Base-by-base conservation (phyloP, 2,888 invertebrate genomes). In the Hirtodrosophila cameraria region DNA sequence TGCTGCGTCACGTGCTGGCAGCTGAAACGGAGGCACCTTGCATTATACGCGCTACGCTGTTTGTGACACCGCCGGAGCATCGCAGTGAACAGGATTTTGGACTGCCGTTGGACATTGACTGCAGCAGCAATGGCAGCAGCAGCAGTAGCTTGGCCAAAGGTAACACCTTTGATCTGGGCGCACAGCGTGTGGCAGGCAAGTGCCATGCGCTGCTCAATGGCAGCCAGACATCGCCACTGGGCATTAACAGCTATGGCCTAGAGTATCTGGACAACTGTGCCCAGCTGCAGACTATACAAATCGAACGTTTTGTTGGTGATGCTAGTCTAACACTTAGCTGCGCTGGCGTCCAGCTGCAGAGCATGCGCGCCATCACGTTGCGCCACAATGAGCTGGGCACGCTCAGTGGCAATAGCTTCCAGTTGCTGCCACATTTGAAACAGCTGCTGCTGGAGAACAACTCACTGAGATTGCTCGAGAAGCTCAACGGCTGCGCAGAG, bases 221-320 rank as follows among this genome's bases (percentile, higher is more conserved):
- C 25, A 88, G 86, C 28, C 85, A 83, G 49, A 84, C 88, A 12
- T 75, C 87, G 20, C 69, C 89, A 13, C 69, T 86, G 49, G 65
- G 49, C 2, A 61, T 71, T 0, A 49, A 61, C 16, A 88, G 84
- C 43, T 90, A 88, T 64, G 90, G 90, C 2, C 54, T 89, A 58
- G 89, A 89, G 57, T 88, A 84, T 53, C 66, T 90, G 64, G 87
- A 88, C 13, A 85, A 88, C 39, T 90, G 90, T 54, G 64, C 46
- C 0, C 65, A 76, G 11, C 69, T 89, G 41, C 65, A 78, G 13
- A 78, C 77, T 42, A 49, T 80, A 2, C 64, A 76, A 25, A 74
- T 90, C 12, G 76, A 74, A 20, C 72, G 72, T 12, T 90, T 90
- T 46, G 78, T 87, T 33, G 73, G 74, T 13, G 87, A 88, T 27